These are phyloP conservation scores for Stenotaenia linearis DNA, from an alignment of 2,888 invertebrate species.

Conservation along the genomic window DNA sequence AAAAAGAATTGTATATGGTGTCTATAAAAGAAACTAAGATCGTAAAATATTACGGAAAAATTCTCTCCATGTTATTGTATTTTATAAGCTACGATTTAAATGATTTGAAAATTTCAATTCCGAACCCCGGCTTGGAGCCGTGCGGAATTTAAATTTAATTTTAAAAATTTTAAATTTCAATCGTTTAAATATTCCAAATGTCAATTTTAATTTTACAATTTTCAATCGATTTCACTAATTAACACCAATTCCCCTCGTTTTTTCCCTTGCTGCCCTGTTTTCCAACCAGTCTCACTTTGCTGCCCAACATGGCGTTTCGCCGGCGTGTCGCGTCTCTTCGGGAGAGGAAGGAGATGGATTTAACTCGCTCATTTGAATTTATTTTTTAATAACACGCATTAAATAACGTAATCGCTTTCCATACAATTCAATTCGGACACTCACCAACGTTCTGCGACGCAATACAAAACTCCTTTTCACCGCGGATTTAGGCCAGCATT, in stretches of 20 bases:
- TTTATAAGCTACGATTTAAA: neutral
- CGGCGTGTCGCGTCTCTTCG: neutral
- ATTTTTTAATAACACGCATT: neutral
- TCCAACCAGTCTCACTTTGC: neutral
- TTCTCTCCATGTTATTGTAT: neutral
- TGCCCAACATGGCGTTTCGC: neutral
- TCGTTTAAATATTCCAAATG: neutral
- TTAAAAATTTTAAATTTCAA: neutral
- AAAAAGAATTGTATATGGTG: neutral
- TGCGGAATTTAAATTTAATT: neutral
- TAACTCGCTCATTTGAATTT: neutral
- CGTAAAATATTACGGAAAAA: neutral
- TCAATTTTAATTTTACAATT: neutral
- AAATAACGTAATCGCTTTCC: neutral
- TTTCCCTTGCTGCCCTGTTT: neutral
- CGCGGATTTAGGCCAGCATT: neutral
- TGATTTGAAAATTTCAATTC: neutral
- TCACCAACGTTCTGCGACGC: neutral
- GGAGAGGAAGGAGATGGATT: neutral
- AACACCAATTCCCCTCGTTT: neutral
- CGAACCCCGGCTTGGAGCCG: neutral
- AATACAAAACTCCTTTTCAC: neutral
- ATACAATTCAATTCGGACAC: neutral
- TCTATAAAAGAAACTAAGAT: neutral
- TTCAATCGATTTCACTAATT: neutral